These are phyloP conservation scores for Tolmerus cingulatus DNA, from an alignment of 2,888 invertebrate genomes.

Conservation along the genomic window DNA sequence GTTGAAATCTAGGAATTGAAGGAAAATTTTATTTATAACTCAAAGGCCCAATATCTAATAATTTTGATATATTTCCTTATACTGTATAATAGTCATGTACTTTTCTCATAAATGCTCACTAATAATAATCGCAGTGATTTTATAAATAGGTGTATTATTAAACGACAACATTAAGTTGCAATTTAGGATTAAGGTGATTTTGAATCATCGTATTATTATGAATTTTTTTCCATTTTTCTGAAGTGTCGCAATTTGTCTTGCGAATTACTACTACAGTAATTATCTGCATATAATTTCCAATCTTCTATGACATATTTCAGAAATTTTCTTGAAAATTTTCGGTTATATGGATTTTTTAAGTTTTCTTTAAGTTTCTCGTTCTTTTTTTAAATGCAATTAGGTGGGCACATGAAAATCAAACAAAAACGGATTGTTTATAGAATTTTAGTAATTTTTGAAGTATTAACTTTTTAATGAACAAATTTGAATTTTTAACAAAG, in stretches of 20 bases:
- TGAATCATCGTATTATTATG: background rate
- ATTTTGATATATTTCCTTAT: conserved; percentile 34
- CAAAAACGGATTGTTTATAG: background rate
- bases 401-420: background rate
- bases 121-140: conserved; percentile 25
- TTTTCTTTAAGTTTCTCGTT: background rate
- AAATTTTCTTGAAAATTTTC: background rate
- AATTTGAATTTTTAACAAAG: background rate
- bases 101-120: conserved; percentile 19
- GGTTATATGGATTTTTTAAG: background rate
- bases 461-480: background rate
- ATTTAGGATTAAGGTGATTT: conserved; percentile 17
- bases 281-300: background rate
- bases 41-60: conserved; percentile 14
- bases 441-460: background rate
- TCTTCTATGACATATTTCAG: background rate
- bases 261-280: background rate
- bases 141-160: conserved; percentile 14
- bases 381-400: background rate
- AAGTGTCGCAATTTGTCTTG: background rate
- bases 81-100: conserved; percentile 33
- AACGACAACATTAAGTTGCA: conserved; percentile 35
- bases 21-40: background rate
- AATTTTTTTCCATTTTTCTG: background rate
- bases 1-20: background rate